Evolutionary conservation across 2,797 vertebrate genomes (phyloP), one percentile per base, ranked within the genome.

Genomic region (Fringilla coelebs): DNA sequence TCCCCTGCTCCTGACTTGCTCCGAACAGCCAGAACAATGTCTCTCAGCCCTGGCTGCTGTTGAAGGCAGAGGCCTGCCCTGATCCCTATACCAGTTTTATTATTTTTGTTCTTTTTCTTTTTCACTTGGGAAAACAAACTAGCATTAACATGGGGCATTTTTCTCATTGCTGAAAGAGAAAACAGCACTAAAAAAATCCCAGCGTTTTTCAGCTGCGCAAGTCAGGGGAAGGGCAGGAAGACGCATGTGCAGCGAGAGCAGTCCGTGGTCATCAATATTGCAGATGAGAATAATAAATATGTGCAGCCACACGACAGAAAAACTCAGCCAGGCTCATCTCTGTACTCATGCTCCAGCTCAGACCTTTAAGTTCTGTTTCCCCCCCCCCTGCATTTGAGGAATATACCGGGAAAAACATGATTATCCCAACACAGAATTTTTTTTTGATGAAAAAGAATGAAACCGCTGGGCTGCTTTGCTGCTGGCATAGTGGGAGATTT

Each of bases 281-380:
- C 85, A 77, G 94, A 91, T 63, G 80, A 73, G 91, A 88, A 82
- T 67, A 78, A 90, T 72, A 84, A 96, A 81, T 92, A 62, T 0
- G 38, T 60, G 92, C 91, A 86, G 89, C 9, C 88, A 65, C 34
- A 40, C 1, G 1, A 21, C 68, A 80, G 70, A 31, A 88, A n/a
- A 93, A 67, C 0, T 3, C 4, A 70, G 46, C 60, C 76, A 41
- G 1, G 0, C 48, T 21, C 24, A 9, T 62, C 77, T 36, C 68
- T 11, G 5, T 0, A 1, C 32, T 67, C 3, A 1, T 10, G 51
- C 60, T 70, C 67, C 83, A 75, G 32, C 31, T 73, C 34, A 38
- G 57, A 41, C 5, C 62, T 68, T 55, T 28, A 28, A 75, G 65
- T 29, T 45, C 26, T 49, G 16, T 36, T 13, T 0, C 1, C 3